A percentile compares a stretch with the other conserved stretches of the same genome.
phyloP scores from a whole-genome alignment of 2,797 vertebrate species.

The Leuciscus waleckii region DNA sequence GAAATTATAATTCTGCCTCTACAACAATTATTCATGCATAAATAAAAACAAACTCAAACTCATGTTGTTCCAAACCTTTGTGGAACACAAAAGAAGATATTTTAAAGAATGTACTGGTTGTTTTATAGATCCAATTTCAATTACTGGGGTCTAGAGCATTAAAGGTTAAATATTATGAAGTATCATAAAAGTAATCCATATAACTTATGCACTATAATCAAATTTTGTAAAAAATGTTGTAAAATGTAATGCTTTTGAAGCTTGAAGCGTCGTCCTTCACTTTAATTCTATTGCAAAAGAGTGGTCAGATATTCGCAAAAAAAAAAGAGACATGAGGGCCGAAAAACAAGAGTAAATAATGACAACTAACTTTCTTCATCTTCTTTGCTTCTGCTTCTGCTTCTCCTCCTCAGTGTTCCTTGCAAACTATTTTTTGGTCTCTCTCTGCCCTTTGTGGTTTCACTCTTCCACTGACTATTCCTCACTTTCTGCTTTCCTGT shows the following conservation, averaged over 20 bases:
- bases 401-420: conserved; percentile 26
- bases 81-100: neutral
- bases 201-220: neutral
- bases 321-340: conserved; percentile 11
- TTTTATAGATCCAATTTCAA: neutral
- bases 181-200: neutral
- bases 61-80: neutral
- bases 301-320: no score
- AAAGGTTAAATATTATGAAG: neutral
- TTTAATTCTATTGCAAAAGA: no score
- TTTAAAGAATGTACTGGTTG: neutral
- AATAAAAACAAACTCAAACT: neutral
- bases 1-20: conserved; percentile 22
- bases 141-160: neutral
- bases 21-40: neutral
- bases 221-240: no score
- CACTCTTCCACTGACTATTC: neutral
- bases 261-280: no score
- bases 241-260: no score
- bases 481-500: conserved; percentile 35
- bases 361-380: neutral
- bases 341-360: neutral
- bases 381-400: neutral
- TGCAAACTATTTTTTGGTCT: conserved; percentile 53
- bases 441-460: conserved; percentile 18